A percentile compares a stretch with the other conserved stretches of the same genome.
Evolutionary conservation across 35 echinoderm and acorn worm genomes (phyloP).

Genomic region (Diadema setosum): DNA sequence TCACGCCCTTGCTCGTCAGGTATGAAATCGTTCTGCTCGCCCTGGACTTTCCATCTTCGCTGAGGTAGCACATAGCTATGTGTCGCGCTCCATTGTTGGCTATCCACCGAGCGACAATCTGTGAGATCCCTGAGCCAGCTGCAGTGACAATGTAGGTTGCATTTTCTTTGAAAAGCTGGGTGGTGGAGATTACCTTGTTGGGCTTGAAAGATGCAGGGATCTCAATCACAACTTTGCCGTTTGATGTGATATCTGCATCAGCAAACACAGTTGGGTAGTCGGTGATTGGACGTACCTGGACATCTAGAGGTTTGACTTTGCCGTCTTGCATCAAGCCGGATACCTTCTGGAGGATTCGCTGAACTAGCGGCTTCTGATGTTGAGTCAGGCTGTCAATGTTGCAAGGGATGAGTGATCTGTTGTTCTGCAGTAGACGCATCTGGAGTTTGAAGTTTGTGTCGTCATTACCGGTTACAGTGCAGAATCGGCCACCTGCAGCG

Average conservation of each 20-base stretch:
- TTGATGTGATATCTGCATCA: background rate
- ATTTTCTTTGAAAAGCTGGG: constrained; percentile 52
- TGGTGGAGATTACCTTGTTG: constrained; percentile 6
- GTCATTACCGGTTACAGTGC: background rate
- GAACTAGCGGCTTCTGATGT: constrained; percentile 6
- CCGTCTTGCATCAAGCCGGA: background rate
- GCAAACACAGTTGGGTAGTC: constrained; percentile 33
- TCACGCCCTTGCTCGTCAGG: constrained; percentile 36
- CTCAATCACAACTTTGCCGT: constrained; percentile 11
- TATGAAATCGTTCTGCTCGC: constrained; percentile 30
- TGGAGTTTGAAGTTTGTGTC: constrained; percentile 12
- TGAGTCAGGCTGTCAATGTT: constrained; percentile 47
- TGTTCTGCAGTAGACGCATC: constrained; percentile 37
- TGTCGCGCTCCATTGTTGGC: constrained; percentile 63
- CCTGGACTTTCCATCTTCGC: background rate
- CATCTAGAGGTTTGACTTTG: constrained; percentile 23
- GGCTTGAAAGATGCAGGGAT: constrained; percentile 51
- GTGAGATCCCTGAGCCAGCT: constrained; percentile 57
- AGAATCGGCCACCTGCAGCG: constrained; percentile 52
- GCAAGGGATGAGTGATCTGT: constrained; percentile 52
- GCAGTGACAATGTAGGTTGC: constrained; percentile 83
- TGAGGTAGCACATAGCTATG: constrained; percentile 51
- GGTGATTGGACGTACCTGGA: background rate
- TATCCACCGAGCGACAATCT: constrained; percentile 69
- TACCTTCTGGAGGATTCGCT: constrained; percentile 18